Base-by-base conservation (phyloP, 2,797 vertebrate species). In the Poeciliopsis gracilis region DNA sequence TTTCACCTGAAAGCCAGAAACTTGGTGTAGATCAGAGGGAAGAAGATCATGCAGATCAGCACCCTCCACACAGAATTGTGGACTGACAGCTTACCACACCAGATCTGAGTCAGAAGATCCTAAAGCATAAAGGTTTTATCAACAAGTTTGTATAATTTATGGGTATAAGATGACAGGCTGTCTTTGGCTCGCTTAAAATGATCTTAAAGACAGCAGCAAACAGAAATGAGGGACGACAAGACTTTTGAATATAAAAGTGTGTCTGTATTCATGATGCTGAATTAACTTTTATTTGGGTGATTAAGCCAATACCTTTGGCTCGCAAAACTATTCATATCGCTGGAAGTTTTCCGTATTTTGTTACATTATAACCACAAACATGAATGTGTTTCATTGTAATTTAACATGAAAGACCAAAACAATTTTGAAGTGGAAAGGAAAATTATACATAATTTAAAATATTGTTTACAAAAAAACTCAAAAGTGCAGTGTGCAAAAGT, bases 41-140 rank as follows among this genome's bases (percentile, higher is more conserved):
- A 96, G 91, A 95, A 94, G 73, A 97, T 59, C 96, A 98, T 96
- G 90, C 97, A 97, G 1, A 92, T n/a, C 1, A 97, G 82, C 23
- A 99, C 91, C 45, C 90, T 93, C 97, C 97, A 99, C 13, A 97
- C 91, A 6, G 94, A 92, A 0, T 97, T 99, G 87, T 97, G 95
- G 81, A 97, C 96, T 0, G 95, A 95, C 61, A 99, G 94, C 91
- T 97, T 95, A 0, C 98, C 98, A 94, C 96, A 99, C 98, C 98
- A 99, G 89, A 99, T 97, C 93, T 97, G 97, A 73, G 97, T 99
- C 83, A 99, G 94, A 78, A 97, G 96, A 87, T 95, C 96, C 98
- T 99, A 88, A 59, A 78, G 80, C 47, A 88, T 3, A 38, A 66
- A 45, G 5, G 11, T 49, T 55, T 9, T 41, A 47, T 63, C 74